Evolutionary conservation across 1,140 invertebrate species (phyloP), one percentile per base, ranked within the genome.

Genomic region (Papilio polytes): DNA sequence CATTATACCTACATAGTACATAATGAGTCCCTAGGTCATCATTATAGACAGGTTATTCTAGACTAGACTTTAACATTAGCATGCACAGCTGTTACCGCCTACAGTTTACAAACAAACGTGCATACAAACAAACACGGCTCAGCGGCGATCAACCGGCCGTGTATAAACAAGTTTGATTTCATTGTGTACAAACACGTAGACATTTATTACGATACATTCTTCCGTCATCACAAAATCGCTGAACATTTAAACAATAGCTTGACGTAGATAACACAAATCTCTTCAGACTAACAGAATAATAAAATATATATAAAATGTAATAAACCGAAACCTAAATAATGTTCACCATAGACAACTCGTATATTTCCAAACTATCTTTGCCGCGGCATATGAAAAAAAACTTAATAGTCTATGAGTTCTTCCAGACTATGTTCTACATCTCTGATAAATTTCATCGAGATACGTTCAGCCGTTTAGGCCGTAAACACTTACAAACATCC

Each of bases 101-200:
- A 2, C 12, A 31, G 22, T 70, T 31, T 70, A 70, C 63, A 70
- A 70, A 70, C 59, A 63, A 1, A 41, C 56, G 20, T 22, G 26
- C 56, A 20, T 10, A 41, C 36, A 41, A 41, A 59, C 56, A 59
- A 70, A 70, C 63, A 31, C 22, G 63, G 26, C 63, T 70, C 26
- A 70, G 12, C 59, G 20, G 20, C 63, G 26, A 31, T 70, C 22
- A 70, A 31, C 22, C 22, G 22, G 59, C 59, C 22, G 1, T 31
- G 22, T 36, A 31, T 70, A 70, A 70, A 70, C 63, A 31, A 18
- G 22, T 70, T 70, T 31, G 26, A 70, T 70, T 70, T 70, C 26
- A 36, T 31, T 70, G 22, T 70, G 22, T 70, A 31, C 26, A 70
- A 70, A 70, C 63, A 70, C 4, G 59, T 13, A 63, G 20, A 18